Evolutionary conservation across 1,140 invertebrate species (phyloP).

Genomic region (Chlorops oryzae): DNA sequence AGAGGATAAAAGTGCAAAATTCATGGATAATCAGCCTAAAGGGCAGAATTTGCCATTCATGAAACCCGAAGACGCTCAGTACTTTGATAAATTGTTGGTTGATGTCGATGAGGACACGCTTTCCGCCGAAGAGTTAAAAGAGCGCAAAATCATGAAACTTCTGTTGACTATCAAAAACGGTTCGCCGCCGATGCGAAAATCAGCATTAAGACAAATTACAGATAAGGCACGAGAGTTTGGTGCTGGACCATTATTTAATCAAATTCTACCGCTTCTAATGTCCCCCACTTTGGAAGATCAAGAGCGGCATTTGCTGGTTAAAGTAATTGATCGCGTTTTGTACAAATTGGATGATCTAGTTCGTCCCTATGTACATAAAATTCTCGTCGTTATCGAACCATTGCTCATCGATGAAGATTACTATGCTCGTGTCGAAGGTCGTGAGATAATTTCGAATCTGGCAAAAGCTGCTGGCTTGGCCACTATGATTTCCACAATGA

Average conservation of each 20-base stretch:
- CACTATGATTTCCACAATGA: conserved; percentile 99
- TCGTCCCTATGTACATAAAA: conserved; percentile 98
- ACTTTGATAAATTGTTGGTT: conserved; percentile 96
- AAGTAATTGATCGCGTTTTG: conserved; percentile 97
- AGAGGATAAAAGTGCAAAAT: conserved; percentile 74
- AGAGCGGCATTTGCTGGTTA: conserved; percentile 97
- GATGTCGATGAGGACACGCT: conserved; percentile 97
- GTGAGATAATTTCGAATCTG: conserved; percentile 99
- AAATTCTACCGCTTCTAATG: conserved; percentile 97
- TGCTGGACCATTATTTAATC: conserved; percentile 96
- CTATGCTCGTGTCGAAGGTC: conserved; percentile 97
- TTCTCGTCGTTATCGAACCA: conserved; percentile 98
- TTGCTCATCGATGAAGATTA: conserved; percentile 99
- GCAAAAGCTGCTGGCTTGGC: conserved; percentile 99
- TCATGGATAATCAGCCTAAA: conserved; percentile 96
- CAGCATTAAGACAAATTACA: conserved; percentile 94
- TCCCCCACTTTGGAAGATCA: conserved; percentile 99
- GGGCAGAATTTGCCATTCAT: conserved; percentile 90
- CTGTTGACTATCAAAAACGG: conserved; percentile 99
- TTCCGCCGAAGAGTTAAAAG: conserved; percentile 95
- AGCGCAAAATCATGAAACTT: conserved; percentile 98
- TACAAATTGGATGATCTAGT: conserved; percentile 99
- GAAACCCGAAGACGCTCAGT: conserved; percentile 99
- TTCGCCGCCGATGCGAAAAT: conserved; percentile 98
- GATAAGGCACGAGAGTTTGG: conserved; percentile 98